Conservation (phyloP, 2,888 invertebrate genomes). For the Lithophane leautieri region DNA sequence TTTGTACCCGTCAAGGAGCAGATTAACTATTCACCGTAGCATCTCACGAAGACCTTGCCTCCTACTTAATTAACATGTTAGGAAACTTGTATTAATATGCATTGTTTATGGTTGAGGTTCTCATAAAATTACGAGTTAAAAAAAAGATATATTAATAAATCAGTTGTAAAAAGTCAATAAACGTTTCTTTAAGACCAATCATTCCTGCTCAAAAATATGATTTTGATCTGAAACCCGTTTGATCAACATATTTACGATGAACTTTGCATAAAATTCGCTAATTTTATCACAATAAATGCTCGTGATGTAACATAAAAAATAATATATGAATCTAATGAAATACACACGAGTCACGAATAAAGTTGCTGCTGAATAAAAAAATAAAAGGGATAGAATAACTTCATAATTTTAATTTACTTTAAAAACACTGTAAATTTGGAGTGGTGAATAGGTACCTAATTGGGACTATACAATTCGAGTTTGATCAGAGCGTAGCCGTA, state of each 20-base stretch:
- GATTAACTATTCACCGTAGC: conserved; percentile 56
- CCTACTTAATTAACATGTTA: conserved; percentile 50
- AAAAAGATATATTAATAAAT: conserved; percentile 2
- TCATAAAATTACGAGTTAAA: neutral
- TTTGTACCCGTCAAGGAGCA: conserved; percentile 57
- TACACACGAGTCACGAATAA: neutral
- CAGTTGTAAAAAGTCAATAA: conserved; percentile 6
- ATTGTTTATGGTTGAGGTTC: conserved; percentile 18
- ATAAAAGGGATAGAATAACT: neutral
- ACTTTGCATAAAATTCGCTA: conserved; percentile 36
- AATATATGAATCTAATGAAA: too few species aligned
- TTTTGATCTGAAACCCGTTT: conserved; percentile 35
- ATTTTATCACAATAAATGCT: conserved; percentile 6
- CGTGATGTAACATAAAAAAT: neutral
- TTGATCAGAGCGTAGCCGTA: neutral
- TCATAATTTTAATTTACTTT: neutral
- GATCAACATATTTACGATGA: conserved; percentile 41
- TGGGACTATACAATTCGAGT: too few species aligned
- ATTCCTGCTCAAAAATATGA: conserved; percentile 20
- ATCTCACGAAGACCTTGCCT: conserved; percentile 28
- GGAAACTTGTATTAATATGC: conserved; percentile 6
- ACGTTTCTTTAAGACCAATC: conserved; percentile 17
- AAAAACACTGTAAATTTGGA: neutral
- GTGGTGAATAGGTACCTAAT: neutral
- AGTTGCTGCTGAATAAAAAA: neutral